phyloP scores from a whole-genome alignment of 1,140 invertebrate genomes.

The Pogonus chalceus region DNA sequence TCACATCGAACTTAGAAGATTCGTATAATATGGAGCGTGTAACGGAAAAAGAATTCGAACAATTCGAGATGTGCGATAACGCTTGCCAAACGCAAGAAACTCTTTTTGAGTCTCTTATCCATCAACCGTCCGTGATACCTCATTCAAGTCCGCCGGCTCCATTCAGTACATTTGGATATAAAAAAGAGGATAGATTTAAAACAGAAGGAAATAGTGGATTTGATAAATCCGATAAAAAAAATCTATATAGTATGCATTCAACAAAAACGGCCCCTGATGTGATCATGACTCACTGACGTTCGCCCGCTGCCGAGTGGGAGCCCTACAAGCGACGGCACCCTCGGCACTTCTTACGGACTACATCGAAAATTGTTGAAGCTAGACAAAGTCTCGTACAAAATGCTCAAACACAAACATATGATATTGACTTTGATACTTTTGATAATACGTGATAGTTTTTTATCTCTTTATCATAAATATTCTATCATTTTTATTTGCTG shows the following conservation, averaged over 20 bases:
- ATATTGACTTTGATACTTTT: constrained; percentile 21
- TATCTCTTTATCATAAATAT: no score
- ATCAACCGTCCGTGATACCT: constrained; percentile 25
- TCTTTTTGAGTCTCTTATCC: constrained; percentile 39
- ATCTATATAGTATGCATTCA: constrained; percentile 63
- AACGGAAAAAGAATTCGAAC: constrained; percentile 35
- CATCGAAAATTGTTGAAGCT: constrained; percentile 14
- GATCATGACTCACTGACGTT: constrained; percentile 69
- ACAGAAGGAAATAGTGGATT: constrained; percentile 58
- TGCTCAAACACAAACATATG: constrained; percentile 24
- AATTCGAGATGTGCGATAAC: constrained; percentile 61
- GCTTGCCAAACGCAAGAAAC: constrained; percentile 72
- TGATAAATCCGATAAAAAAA: constrained; percentile 39
- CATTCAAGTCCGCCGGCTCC: constrained; percentile 29
- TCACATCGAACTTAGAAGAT: neutral
- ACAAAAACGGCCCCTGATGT: constrained; percentile 80
- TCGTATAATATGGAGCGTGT: neutral
- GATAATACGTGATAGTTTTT: constrained; percentile 2
- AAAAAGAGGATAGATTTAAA: constrained; percentile 41
- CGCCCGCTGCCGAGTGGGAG: constrained; percentile 42
- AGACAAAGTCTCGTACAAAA: constrained; percentile 16
- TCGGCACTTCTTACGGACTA: constrained; percentile 33
- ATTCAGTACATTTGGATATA: constrained; percentile 34
- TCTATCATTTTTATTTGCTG: no score
- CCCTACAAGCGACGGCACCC: constrained; percentile 46